Percentiles rank a stretch among this genome's conserved stretches.
Conservation (phyloP, 2,888 invertebrate species). For the Tinea pellionella region DNA sequence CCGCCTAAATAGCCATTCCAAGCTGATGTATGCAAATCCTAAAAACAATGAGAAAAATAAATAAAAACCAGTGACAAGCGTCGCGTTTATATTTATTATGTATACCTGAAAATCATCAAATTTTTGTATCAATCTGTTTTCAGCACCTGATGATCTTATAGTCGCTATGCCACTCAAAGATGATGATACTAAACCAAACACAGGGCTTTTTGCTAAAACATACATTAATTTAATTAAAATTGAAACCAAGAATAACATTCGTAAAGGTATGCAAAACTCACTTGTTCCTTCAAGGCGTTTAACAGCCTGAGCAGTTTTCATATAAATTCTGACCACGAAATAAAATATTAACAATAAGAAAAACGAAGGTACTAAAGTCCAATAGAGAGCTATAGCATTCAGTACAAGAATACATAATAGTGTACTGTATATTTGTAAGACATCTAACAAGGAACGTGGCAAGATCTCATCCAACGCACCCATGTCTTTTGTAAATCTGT, state of each 20-base stretch:
- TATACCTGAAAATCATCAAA: slow-evolving; percentile 70
- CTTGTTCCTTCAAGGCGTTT: slow-evolving; percentile 74
- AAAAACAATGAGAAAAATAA: slow-evolving; percentile 22
- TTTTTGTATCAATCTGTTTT: slow-evolving; percentile 71
- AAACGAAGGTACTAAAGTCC: slow-evolving; percentile 68
- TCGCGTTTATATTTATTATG: too few species aligned
- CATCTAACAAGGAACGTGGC: slow-evolving; percentile 76
- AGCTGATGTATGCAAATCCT: slow-evolving; percentile 74
- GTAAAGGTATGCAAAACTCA: slow-evolving; percentile 35
- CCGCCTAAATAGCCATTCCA: slow-evolving; percentile 75
- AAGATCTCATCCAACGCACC: slow-evolving; percentile 83
- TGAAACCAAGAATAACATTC: neutral
- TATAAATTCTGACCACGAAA: slow-evolving; percentile 70
- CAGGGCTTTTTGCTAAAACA: slow-evolving; percentile 77
- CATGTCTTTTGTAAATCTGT: slow-evolving; percentile 87
- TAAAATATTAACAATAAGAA: slow-evolving; percentile 69
- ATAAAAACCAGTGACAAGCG: neutral
- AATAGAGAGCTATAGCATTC: slow-evolving; percentile 71
- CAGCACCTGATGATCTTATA: slow-evolving; percentile 76
- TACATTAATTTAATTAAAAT: neutral
- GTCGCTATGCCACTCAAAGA: slow-evolving; percentile 80
- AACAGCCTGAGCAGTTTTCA: slow-evolving; percentile 76
- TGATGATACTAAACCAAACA: slow-evolving; percentile 81
- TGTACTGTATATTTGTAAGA: slow-evolving; percentile 66
- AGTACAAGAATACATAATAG: slow-evolving; percentile 70